Conservation (phyloP, 2,113 vertebrate species). For the Lagenorhynchus albirostris region DNA sequence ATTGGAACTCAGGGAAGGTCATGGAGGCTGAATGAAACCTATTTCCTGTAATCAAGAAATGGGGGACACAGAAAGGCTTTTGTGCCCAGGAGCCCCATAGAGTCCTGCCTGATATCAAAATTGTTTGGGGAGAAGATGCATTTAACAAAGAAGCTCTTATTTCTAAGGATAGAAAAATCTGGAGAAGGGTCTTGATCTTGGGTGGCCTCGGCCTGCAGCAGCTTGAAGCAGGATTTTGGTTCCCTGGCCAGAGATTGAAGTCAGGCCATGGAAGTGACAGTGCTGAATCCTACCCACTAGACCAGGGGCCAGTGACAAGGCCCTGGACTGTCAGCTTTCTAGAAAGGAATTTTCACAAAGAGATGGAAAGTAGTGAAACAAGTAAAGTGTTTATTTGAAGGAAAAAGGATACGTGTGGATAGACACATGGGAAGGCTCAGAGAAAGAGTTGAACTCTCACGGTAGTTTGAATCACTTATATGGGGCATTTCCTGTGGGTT, state of each 20-base stretch:
- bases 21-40: too few species aligned
- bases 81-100: too few species aligned
- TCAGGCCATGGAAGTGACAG: background rate
- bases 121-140: background rate
- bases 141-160: background rate
- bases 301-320: background rate
- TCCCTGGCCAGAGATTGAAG: background rate
- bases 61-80: too few species aligned
- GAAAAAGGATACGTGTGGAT: background rate
- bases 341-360: background rate
- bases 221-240: background rate
- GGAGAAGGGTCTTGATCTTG: background rate
- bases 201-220: background rate
- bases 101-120: too few species aligned
- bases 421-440: background rate
- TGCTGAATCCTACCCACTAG: background rate
- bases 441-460: background rate
- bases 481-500: background rate
- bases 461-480: background rate
- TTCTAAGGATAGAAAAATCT: background rate
- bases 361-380: background rate
- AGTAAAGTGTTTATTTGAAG: background rate
- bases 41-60: too few species aligned
- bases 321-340: background rate
- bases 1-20: too few species aligned